phyloP scores from a whole-genome alignment of 2,888 invertebrate species.

The Heliconius charithonia region DNA sequence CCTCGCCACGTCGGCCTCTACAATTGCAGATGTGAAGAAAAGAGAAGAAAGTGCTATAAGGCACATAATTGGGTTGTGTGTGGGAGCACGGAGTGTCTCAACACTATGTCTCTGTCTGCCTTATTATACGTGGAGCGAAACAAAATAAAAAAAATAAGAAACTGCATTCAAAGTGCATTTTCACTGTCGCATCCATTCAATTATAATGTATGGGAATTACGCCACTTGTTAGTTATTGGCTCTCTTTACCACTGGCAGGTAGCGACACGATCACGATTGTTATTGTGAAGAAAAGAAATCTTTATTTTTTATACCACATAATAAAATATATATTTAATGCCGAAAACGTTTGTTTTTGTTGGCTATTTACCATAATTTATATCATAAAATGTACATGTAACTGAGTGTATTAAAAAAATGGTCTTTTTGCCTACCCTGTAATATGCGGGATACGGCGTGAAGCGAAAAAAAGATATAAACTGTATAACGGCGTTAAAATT shows the following conservation, averaged over 20 bases:
- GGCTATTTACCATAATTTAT: neutral
- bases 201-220: conserved; percentile 32
- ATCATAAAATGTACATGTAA: neutral
- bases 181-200: conserved; percentile 6
- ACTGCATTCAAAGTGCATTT: conserved; percentile 1
- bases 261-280: conserved; percentile 26
- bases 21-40: too few species aligned
- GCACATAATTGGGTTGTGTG: too few species aligned
- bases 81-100: too few species aligned
- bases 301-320: neutral
- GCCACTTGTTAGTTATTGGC: neutral
- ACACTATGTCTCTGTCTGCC: too few species aligned
- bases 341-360: neutral
- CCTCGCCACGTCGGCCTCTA: too few species aligned
- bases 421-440: neutral
- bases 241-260: neutral
- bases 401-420: neutral
- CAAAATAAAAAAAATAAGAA: neutral
- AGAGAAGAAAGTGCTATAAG: too few species aligned
- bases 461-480: neutral
- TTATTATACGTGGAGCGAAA: neutral
- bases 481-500: too few species aligned
- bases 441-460: neutral
- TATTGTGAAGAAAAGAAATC: neutral
- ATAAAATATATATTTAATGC: neutral